These are phyloP conservation scores for Petrocephalus schoutedeni DNA, from an alignment of 2,797 vertebrate genomes.

Conservation along the genomic window DNA sequence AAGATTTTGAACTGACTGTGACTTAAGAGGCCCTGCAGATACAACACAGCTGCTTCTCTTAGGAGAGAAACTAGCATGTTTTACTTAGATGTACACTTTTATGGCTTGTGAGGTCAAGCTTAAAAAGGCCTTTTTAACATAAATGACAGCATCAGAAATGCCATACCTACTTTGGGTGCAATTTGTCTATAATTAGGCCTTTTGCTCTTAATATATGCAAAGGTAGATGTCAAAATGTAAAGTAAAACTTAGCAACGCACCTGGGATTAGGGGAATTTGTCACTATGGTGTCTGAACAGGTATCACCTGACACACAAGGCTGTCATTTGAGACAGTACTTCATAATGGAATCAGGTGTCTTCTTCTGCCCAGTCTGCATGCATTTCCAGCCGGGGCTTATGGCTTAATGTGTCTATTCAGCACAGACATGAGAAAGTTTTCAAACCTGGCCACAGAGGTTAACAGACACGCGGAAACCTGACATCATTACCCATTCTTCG, in stretches of 20 bases:
- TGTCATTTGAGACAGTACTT: not conserved
- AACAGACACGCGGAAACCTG: not conserved
- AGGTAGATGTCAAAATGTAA: not conserved
- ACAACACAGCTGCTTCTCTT: not conserved
- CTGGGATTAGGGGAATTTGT: not conserved
- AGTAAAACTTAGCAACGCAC: not conserved
- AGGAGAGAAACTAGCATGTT: not conserved
- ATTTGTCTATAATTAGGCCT: not conserved
- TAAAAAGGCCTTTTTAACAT: not conserved
- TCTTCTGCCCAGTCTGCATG: not conserved
- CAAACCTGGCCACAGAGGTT: not conserved
- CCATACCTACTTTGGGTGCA: not conserved
- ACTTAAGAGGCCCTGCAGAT: not conserved
- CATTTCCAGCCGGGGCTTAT: not conserved
- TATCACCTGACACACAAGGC: constrained; percentile 1
- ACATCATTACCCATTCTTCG: not conserved
- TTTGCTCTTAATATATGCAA: not conserved
- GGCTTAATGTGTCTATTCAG: not conserved
- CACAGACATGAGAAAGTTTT: not conserved
- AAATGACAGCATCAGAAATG: not conserved
- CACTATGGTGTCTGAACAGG: not conserved
- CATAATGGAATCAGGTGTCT: not conserved
- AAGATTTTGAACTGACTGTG: not conserved
- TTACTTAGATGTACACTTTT: not conserved
- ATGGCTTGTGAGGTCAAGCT: not conserved